A percentile compares a stretch with the other conserved stretches of the same genome.
These are phyloP conservation scores for Drosophila monieri DNA, from an alignment of 2,888 invertebrate species.

Conservation along the genomic window DNA sequence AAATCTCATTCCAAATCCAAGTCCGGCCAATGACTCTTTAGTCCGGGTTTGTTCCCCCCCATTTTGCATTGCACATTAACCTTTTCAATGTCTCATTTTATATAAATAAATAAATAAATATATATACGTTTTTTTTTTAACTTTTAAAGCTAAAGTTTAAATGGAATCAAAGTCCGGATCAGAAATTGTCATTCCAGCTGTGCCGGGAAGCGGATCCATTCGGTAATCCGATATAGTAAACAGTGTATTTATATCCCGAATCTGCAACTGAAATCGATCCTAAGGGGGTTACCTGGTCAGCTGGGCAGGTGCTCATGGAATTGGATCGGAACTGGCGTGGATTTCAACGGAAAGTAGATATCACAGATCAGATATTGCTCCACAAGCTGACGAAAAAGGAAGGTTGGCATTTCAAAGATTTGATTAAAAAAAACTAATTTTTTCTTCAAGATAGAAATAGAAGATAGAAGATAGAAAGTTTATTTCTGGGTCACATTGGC, in stretches of 20 bases:
- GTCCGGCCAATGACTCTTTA: constrained; percentile 51
- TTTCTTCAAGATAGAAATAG: too few species aligned
- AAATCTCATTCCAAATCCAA: constrained; percentile 16
- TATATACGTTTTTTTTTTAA: neutral
- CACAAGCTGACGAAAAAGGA: neutral
- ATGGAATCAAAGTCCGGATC: constrained; percentile 19
- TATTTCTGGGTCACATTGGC: neutral
- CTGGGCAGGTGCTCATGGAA: constrained; percentile 9
- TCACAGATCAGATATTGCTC: constrained; percentile 12
- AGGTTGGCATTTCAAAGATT: neutral
- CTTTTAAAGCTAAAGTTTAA: neutral
- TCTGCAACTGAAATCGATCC: constrained; percentile 19
- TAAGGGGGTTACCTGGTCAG: constrained; percentile 27
- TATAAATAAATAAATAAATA: neutral
- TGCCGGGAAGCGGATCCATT: constrained; percentile 20
- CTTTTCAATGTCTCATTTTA: constrained; percentile 3
- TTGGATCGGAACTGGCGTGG: neutral
- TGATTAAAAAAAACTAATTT: too few species aligned
- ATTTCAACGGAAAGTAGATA: constrained; percentile 20
- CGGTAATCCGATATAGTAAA: constrained; percentile 23
- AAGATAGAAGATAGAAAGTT: too few species aligned
- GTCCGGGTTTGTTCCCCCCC: constrained; percentile 28
- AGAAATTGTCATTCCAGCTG: constrained; percentile 18
- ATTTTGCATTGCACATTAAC: constrained; percentile 14
- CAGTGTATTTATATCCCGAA: constrained; percentile 10